These are phyloP conservation scores for Artibeus lituratus DNA, from an alignment of 2,797 vertebrate genomes.

Conservation along the genomic window DNA sequence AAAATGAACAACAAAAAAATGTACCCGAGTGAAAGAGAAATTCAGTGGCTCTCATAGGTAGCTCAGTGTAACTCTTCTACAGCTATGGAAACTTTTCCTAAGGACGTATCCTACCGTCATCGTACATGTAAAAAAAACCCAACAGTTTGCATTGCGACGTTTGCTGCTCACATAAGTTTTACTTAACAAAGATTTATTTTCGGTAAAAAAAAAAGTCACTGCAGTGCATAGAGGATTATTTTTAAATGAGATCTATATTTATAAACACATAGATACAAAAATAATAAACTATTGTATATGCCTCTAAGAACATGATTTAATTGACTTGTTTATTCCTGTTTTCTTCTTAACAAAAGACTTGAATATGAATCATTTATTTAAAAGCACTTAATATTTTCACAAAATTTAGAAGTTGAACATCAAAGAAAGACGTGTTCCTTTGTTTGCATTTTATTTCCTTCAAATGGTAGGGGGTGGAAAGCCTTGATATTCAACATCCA, in stretches of 20 bases:
- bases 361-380: conserved; percentile 45
- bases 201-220: not conserved
- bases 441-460: conserved; percentile 48
- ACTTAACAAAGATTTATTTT: not conserved
- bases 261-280: conserved; percentile 7
- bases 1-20: not conserved
- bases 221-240: not conserved
- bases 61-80: not conserved
- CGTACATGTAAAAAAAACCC: not conserved
- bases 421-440: conserved; percentile 5
- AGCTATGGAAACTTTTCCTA: conserved; percentile 4
- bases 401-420: conserved; percentile 38
- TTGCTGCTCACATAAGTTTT: not conserved
- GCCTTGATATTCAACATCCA: conserved; percentile 63
- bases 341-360: conserved; percentile 9
- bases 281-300: not conserved
- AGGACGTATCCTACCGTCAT: not conserved
- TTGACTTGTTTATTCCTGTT: not conserved
- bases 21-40: conserved; percentile 20
- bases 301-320: not conserved
- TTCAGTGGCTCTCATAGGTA: not conserved
- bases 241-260: not conserved
- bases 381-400: not conserved
- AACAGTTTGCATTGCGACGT: not conserved
- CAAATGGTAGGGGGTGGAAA: conserved; percentile 38